Base-by-base conservation (phyloP, 1,140 invertebrate species). In the Drosophila ohnishii region DNA sequence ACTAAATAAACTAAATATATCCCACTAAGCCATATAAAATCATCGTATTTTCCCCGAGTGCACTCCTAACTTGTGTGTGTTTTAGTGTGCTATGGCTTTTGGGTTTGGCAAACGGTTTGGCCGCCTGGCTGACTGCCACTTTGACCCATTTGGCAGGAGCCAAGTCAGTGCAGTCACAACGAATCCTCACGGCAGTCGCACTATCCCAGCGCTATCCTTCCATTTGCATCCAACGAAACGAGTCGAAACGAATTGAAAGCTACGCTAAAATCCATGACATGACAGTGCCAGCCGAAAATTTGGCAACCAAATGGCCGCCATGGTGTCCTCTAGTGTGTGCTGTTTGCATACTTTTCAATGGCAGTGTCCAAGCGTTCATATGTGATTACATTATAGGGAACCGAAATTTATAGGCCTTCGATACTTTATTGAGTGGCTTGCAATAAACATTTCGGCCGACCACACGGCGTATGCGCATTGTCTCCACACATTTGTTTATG, bases 61-160 rank as follows among this genome's bases (percentile, higher is more conserved):
- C 37, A 22, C 19, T 34, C 28, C 13, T 16, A 42, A 39, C 39
- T 37, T 50, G 42, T 74, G 35, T 72, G 60, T 53, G 35, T 47
- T 42, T 57, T n/a, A 13, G 14, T 53, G 44, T 69, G 57, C 39
- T 22, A 63, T 66, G 64, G 67, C 64, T 75, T 55, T 70, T 77
- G 71, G 72, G 83, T 58, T 87, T 87, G 84, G 84, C 83, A 87
- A 87, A 87, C 67, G 75, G 55, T 88, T 79, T 74, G 57, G 74
- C 72, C 83, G 84, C 63, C 83, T 86, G 83, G 83, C 83, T 87
- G 79, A 86, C 83, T 86, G 83, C 84, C 79, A 87, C 69, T 87
- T 83, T 87, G 83, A 87, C 83, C 83, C 84, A 87, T 87, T 87
- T 87, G 83, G 83, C 83, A 88, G 75, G 71, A 66, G 57, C 71